A percentile compares a stretch with the other conserved stretches of the same genome.
Evolutionary conservation across 2,797 vertebrate species (phyloP).

Genomic region (Acanthopagrus latus): DNA sequence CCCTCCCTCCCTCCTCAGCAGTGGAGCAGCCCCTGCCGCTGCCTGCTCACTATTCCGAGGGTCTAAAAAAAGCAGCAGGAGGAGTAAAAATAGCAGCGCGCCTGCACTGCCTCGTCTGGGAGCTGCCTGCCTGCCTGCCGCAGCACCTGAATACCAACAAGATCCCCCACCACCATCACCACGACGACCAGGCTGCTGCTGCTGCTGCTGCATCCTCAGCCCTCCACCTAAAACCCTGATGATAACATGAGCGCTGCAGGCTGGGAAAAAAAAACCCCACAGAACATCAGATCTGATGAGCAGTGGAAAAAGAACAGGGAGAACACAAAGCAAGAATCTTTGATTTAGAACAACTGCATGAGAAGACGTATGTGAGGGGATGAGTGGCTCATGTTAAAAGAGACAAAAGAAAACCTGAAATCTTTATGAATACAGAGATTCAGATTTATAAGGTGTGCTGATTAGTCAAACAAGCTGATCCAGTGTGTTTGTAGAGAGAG

Average conservation of each 20-base stretch:
- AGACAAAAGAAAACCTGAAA: neutral
- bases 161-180: constrained; percentile 68
- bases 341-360: constrained; percentile 1
- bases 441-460: constrained; percentile 1
- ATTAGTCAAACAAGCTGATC: neutral
- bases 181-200: constrained; percentile 52
- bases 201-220: constrained; percentile 53
- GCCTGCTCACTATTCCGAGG: constrained; percentile 92
- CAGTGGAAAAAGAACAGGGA: neutral
- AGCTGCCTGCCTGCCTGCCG: constrained; percentile 83
- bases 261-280: neutral
- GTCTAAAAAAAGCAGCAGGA: constrained; percentile 97
- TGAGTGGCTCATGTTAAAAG: neutral
- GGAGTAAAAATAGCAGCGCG: constrained; percentile 96
- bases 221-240: constrained; percentile 22
- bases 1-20: constrained; percentile 56
- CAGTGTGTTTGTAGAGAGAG: constrained; percentile 3
- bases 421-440: constrained; percentile 1
- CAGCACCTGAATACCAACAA: constrained; percentile 95
- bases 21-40: constrained; percentile 78
- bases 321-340: neutral
- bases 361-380: neutral
- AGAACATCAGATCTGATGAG: constrained; percentile 16
- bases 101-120: constrained; percentile 93
- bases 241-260: constrained; percentile 36